Percentiles rank a stretch among this genome's conserved stretches.
phyloP scores from a whole-genome alignment of 2,888 invertebrate species.

The Sipunculus nudus region DNA sequence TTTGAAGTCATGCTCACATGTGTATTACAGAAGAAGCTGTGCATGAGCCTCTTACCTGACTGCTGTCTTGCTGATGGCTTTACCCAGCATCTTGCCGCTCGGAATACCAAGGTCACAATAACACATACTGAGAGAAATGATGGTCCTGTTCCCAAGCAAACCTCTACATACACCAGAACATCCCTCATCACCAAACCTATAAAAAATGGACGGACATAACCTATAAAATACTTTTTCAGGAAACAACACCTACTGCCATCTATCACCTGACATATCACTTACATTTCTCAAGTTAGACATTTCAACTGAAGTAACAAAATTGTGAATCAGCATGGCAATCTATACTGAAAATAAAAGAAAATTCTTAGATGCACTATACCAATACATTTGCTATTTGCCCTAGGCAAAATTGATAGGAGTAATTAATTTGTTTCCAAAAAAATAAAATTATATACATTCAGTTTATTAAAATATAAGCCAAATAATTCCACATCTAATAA shows the following conservation, averaged over 20 bases:
- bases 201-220: background rate
- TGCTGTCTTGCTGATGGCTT: constrained; percentile 57
- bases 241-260: background rate
- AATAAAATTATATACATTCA: too few relatives aligned
- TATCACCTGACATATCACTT: too few relatives aligned
- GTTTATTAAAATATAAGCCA: too few relatives aligned
- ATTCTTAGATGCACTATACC: background rate
- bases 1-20: too few relatives aligned
- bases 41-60: constrained; percentile 58
- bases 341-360: background rate
- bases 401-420: too few relatives aligned
- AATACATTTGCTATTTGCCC: background rate
- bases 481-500: too few relatives aligned
- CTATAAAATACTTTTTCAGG: background rate
- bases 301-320: background rate
- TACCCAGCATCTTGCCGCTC: constrained; percentile 57
- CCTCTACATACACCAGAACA: constrained; percentile 58
- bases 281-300: too few relatives aligned
- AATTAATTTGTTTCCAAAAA: too few relatives aligned
- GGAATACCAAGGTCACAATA: constrained; percentile 58
- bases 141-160: constrained; percentile 50
- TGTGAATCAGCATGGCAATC: background rate
- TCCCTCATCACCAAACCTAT: constrained; percentile 64
- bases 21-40: too few relatives aligned
- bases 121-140: constrained; percentile 60